These are phyloP conservation scores for Phrynocephalus forsythii DNA, from an alignment of 2,797 vertebrate genomes.

Conservation along the genomic window DNA sequence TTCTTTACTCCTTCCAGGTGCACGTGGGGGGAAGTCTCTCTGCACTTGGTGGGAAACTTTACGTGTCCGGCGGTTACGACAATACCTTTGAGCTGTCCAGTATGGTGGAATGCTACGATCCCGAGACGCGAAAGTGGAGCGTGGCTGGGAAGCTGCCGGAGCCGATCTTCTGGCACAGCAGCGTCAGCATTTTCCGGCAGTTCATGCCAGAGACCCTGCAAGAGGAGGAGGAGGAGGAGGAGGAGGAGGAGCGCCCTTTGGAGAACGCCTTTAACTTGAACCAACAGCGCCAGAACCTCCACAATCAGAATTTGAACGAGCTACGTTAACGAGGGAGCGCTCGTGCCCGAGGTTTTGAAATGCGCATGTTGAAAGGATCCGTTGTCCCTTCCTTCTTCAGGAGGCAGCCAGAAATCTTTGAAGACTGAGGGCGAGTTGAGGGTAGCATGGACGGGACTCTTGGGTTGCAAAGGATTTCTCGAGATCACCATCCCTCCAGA, in stretches of 20 bases:
- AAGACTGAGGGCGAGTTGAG: background rate
- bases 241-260: conserved; percentile 75
- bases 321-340: conserved; percentile 64
- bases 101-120: conserved; percentile 91
- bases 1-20: conserved; percentile 78
- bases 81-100: conserved; percentile 96
- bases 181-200: conserved; percentile 98
- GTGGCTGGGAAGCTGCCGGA: conserved; percentile 89
- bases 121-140: conserved; percentile 81
- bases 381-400: background rate
- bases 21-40: conserved; percentile 95
- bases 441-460: fast-evolving
- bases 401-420: background rate
- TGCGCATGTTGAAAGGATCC: background rate
- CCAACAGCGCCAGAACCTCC: conserved; percentile 63
- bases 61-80: conserved; percentile 94
- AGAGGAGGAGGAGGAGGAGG: conserved; percentile 57
- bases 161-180: conserved; percentile 98
- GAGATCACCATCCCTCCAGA: background rate
- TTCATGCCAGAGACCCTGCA: conserved; percentile 92
- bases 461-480: background rate
- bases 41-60: conserved; percentile 90
- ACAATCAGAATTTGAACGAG: conserved; percentile 69
- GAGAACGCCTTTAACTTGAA: conserved; percentile 83
- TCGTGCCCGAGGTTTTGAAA: background rate